Evolutionary conservation across 2,888 invertebrate species (phyloP).

Genomic region (Scaptomyza parva): DNA sequence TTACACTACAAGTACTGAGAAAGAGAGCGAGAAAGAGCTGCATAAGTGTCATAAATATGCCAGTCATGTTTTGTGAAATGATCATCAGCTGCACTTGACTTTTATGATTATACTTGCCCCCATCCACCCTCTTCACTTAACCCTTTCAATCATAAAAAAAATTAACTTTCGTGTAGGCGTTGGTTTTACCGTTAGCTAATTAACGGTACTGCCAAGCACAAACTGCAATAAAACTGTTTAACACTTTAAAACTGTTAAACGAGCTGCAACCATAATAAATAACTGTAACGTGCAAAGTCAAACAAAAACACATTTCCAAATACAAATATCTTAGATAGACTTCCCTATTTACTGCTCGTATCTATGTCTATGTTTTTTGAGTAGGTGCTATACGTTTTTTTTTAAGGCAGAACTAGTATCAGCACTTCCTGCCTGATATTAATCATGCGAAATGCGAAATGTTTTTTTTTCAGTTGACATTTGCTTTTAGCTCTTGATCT

Average conservation of each 20-base stretch:
- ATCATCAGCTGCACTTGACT: conserved; percentile 65
- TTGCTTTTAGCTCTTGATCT: conserved; percentile 49
- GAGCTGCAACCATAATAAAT: neutral
- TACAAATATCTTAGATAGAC: too few species aligned
- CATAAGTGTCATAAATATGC: neutral
- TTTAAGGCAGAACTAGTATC: conserved; percentile 10
- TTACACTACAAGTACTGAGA: too few species aligned
- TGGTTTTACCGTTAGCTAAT: conserved; percentile 54
- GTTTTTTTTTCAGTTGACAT: conserved; percentile 59
- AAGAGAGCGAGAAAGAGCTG: neutral
- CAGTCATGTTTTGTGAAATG: conserved; percentile 49
- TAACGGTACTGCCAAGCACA: conserved; percentile 30
- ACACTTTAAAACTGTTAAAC: conserved; percentile 3
- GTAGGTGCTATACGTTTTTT: too few species aligned
- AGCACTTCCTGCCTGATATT: conserved; percentile 73
- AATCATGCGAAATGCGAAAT: conserved; percentile 67
- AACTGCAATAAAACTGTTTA: neutral
- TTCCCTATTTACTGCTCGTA: too few species aligned
- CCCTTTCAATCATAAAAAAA: conserved; percentile 17
- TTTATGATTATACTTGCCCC: conserved; percentile 52
- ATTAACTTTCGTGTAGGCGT: conserved; percentile 33
- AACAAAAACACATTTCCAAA: too few species aligned
- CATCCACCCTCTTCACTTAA: too few species aligned
- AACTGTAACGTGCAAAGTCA: conserved; percentile 35
- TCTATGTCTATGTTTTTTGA: too few species aligned